A percentile compares a stretch with the other conserved stretches of the same genome.
These are phyloP conservation scores for Mystacides longicornis DNA, from an alignment of 2,888 invertebrate genomes.

Conservation along the genomic window DNA sequence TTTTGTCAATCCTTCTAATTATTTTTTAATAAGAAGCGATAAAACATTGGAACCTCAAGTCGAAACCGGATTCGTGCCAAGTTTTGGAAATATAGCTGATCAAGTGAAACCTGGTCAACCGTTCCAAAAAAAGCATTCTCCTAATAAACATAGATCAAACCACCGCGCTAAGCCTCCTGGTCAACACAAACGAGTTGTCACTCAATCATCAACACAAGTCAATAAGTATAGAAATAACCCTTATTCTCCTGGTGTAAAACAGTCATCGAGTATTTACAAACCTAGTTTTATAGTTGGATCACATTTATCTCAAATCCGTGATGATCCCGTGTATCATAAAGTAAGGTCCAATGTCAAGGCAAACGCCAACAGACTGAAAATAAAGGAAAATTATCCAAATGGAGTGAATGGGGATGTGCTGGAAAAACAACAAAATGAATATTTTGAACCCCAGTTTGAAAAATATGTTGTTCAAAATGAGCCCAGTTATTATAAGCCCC, in stretches of 20 bases:
- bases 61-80: background rate
- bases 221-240: background rate
- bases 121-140: background rate
- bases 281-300: background rate
- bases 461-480: constrained; percentile 38
- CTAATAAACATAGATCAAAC: background rate
- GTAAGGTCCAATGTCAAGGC: constrained; percentile 8
- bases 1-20: background rate
- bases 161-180: background rate
- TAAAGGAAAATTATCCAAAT: background rate
- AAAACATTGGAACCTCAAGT: background rate
- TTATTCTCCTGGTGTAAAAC: background rate
- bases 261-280: background rate
- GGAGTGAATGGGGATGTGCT: background rate
- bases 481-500: constrained; percentile 38
- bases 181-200: too few species aligned
- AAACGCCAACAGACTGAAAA: constrained; percentile 2
- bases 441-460: constrained; percentile 38
- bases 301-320: background rate
- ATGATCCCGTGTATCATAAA: constrained; percentile 12
- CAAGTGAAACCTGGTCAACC: background rate
- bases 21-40: background rate
- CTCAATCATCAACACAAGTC: background rate
- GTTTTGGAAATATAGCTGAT: background rate
- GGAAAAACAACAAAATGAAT: constrained; percentile 32